Evolutionary conservation across 64 coral and sea anemone genomes (phyloP).

Genomic region (Pocillopora verrucosa): DNA sequence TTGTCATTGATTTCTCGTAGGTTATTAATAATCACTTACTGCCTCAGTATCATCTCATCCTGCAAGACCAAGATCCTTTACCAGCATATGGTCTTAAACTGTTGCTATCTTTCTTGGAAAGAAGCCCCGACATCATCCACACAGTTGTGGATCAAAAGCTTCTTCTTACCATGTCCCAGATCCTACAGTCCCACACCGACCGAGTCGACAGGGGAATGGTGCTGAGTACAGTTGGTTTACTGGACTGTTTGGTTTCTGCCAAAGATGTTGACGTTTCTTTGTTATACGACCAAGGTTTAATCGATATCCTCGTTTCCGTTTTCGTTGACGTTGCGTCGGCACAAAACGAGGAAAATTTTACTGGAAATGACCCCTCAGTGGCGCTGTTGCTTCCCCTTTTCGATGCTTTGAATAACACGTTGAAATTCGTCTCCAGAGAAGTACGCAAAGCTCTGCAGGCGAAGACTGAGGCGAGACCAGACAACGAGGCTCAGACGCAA

Average conservation of each 20-base stretch:
- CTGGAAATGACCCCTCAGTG: constrained; percentile 20
- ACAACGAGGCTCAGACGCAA: constrained; percentile 42
- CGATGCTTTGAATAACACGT: constrained; percentile 73
- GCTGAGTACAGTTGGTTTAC: constrained; percentile 68
- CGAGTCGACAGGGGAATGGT: constrained; percentile 58
- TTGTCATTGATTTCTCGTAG: constrained; percentile 33
- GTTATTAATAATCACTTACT: constrained; percentile 83
- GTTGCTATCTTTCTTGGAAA: constrained; percentile 74
- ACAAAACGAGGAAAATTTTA: constrained; percentile 44
- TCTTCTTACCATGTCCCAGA: constrained; percentile 62
- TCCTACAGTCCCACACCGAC: constrained; percentile 65
- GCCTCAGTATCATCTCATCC: constrained; percentile 83
- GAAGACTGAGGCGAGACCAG: constrained; percentile 43
- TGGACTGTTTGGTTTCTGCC: constrained; percentile 73
- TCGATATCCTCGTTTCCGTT: constrained; percentile 80
- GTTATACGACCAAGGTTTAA: constrained; percentile 89
- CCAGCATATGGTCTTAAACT: constrained; percentile 93
- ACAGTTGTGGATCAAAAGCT: constrained; percentile 78
- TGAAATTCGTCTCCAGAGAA: constrained; percentile 91
- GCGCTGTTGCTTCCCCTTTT: constrained; percentile 72
- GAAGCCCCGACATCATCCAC: constrained; percentile 69
- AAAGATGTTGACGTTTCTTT: constrained; percentile 67
- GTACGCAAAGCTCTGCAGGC: constrained; percentile 76
- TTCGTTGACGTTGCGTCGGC: constrained; percentile 60
- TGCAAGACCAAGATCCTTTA: constrained; percentile 98